These are phyloP conservation scores for Micronycteris hirsuta DNA, from an alignment of 2,113 vertebrate genomes.

Conservation along the genomic window DNA sequence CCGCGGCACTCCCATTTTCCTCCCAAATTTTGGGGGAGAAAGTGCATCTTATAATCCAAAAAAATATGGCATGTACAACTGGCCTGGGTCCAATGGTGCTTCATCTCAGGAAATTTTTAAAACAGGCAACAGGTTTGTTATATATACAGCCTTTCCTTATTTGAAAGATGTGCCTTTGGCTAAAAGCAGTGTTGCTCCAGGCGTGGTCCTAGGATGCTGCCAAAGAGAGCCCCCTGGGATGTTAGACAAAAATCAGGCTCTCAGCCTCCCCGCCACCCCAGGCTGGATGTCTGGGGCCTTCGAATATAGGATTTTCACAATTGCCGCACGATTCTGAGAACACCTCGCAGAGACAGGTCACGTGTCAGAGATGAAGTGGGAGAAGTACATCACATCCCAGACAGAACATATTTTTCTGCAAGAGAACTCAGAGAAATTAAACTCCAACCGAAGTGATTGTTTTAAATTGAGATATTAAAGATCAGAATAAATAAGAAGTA, in stretches of 20 bases:
- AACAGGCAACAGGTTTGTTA: not conserved
- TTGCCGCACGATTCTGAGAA: not conserved
- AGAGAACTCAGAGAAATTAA: not conserved
- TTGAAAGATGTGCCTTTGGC: not conserved
- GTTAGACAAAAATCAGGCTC: not conserved
- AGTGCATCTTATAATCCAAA: too few species aligned
- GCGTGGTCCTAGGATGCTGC: not conserved
- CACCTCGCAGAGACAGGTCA: not conserved
- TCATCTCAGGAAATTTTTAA: not conserved
- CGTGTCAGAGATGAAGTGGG: not conserved
- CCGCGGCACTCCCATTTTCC: too few species aligned
- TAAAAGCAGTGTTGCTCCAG: not conserved
- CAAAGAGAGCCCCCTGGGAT: not conserved
- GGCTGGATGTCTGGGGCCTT: not conserved
- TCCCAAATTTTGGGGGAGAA: too few species aligned
- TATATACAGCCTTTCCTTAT: not conserved
- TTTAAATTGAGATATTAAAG: slow-evolving; percentile 48
- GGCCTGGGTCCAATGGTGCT: not conserved
- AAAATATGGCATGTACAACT: too few species aligned
- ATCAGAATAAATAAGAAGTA: slow-evolving; percentile 67
- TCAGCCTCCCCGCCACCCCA: not conserved
- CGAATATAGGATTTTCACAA: not conserved
- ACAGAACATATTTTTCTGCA: not conserved
- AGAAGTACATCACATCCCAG: not conserved
- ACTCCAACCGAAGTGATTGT: not conserved